Evolutionary conservation across 1,140 invertebrate species (phyloP).

Genomic region (Zaprionus nigranus): DNA sequence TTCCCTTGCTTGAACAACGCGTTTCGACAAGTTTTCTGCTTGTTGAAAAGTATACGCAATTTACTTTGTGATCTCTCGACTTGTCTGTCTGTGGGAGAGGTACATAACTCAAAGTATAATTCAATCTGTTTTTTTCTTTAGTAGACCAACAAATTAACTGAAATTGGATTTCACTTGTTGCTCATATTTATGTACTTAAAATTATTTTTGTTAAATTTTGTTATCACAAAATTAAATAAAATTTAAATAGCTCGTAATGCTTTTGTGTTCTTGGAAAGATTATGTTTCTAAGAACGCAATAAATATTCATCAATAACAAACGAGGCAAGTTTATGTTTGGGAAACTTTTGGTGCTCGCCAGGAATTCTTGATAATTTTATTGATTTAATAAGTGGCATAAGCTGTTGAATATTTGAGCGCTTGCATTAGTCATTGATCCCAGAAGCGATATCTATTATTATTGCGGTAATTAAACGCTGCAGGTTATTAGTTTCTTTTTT

Average conservation of each 20-base stretch:
- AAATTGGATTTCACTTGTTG: conserved; percentile 21
- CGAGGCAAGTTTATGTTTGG: conserved; percentile 2
- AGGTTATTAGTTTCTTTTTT: conserved; percentile 30
- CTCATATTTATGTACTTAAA: neutral
- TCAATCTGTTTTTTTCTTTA: neutral
- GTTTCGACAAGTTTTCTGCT: neutral
- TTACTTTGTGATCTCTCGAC: conserved; percentile 18
- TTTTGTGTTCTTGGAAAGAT: neutral
- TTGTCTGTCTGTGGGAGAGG: neutral
- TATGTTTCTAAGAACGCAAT: neutral
- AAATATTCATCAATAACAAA: conserved; percentile 19
- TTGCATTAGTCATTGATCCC: conserved; percentile 27
- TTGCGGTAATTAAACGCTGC: conserved; percentile 49
- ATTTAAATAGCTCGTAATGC: too few relatives aligned
- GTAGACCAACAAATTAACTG: neutral
- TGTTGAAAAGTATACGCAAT: neutral
- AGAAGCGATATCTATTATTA: conserved; percentile 36
- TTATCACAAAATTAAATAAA: neutral
- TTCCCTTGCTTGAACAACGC: conserved; percentile 10
- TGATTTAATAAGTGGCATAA: conserved; percentile 62
- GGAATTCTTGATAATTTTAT: conserved; percentile 61
- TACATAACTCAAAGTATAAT: neutral
- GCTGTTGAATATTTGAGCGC: conserved; percentile 24
- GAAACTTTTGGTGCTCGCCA: neutral
- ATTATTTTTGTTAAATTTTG: neutral